These are phyloP conservation scores for Sebastes umbrosus DNA, from an alignment of 2,797 vertebrate genomes.

Conservation along the genomic window DNA sequence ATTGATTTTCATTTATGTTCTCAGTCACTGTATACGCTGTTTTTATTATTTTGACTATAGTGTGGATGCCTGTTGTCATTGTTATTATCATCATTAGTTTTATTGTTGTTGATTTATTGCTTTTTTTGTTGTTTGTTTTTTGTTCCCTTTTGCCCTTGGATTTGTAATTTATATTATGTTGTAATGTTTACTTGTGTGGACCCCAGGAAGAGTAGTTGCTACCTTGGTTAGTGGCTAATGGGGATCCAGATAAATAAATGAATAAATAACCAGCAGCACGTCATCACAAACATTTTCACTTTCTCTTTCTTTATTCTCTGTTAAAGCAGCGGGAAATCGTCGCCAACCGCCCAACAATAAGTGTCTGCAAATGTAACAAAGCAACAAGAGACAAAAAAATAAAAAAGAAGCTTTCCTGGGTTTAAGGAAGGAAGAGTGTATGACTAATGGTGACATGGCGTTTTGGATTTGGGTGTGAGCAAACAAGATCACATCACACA, in stretches of 20 bases:
- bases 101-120: too few relatives aligned
- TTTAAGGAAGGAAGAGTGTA: constrained; percentile 1
- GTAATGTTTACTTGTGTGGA: not conserved
- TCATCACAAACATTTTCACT: not conserved
- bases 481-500: not conserved
- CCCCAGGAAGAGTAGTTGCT: too few relatives aligned
- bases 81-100: too few relatives aligned
- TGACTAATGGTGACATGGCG: not conserved
- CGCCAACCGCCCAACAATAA: too few relatives aligned
- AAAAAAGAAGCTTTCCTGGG: not conserved
- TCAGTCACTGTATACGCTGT: too few relatives aligned
- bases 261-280: not conserved
- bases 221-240: too few relatives aligned
- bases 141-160: too few relatives aligned
- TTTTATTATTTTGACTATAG: too few relatives aligned
- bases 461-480: not conserved
- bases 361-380: not conserved
- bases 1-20: too few relatives aligned
- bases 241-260: too few relatives aligned
- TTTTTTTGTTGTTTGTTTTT: too few relatives aligned
- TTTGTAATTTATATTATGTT: not conserved
- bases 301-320: not conserved
- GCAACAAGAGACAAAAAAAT: not conserved
- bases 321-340: not conserved
- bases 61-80: too few relatives aligned